Evolutionary conservation across 2,797 vertebrate species (phyloP).

Genomic region (Hemibagrus guttatus): DNA sequence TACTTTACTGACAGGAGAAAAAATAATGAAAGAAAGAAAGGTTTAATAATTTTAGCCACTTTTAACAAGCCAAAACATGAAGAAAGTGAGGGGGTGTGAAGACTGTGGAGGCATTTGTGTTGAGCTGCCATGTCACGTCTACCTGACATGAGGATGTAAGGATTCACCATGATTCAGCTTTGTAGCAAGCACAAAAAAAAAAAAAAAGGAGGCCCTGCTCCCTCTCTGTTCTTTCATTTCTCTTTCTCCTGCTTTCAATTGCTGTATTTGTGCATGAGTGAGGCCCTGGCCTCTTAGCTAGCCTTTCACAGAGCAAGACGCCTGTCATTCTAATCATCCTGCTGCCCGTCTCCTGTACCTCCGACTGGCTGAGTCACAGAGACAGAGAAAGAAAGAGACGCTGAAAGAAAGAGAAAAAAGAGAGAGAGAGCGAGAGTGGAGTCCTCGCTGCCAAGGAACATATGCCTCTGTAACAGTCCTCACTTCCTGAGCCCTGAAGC

Average conservation of each 20-base stretch:
- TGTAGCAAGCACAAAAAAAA: conserved; percentile 43
- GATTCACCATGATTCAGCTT: conserved; percentile 38
- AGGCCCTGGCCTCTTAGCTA: conserved; percentile 54
- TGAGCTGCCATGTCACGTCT: conserved; percentile 36
- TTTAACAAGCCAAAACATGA: conserved; percentile 20
- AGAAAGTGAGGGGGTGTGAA: conserved; percentile 6
- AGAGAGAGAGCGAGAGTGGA: conserved; percentile 44
- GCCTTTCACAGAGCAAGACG: conserved; percentile 60
- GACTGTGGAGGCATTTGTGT: conserved; percentile 11
- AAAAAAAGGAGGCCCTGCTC: conserved; percentile 46
- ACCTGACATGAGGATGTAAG: conserved; percentile 42
- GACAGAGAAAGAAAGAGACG: conserved; percentile 35
- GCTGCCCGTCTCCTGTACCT: conserved; percentile 66
- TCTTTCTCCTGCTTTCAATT: conserved; percentile 40
- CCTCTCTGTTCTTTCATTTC: conserved; percentile 42
- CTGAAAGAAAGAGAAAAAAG: conserved; percentile 44
- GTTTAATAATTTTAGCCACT: not conserved
- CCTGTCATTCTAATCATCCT: conserved; percentile 77
- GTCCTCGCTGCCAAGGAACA: conserved; percentile 73
- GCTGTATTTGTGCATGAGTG: conserved; percentile 34
- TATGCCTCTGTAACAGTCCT: conserved; percentile 76
- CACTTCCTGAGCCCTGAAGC: conserved; percentile 69
- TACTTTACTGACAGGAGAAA: not conserved
- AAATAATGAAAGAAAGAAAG: not conserved
- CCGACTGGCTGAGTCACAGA: conserved; percentile 62